These are phyloP conservation scores for Cettia cetti DNA, from an alignment of 2,113 vertebrate species.

Conservation along the genomic window DNA sequence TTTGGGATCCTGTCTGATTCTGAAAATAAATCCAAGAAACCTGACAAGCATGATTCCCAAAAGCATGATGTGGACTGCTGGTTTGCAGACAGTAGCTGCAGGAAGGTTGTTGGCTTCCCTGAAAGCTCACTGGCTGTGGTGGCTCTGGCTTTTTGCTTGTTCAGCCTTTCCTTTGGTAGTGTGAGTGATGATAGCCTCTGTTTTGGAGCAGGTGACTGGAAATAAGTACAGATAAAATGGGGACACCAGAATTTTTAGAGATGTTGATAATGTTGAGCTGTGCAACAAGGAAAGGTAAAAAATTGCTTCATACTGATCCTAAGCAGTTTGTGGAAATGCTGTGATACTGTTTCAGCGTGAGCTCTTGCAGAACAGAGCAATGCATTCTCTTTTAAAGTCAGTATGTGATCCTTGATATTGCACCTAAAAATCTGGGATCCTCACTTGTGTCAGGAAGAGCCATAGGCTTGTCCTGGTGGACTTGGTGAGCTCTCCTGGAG, in stretches of 20 bases:
- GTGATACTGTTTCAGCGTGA: fast-evolving
- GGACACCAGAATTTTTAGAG: background rate
- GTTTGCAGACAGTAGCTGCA: background rate
- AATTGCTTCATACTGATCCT: background rate
- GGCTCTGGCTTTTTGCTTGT: background rate
- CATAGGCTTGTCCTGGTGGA: background rate
- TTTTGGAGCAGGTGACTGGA: background rate
- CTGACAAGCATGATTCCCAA: background rate
- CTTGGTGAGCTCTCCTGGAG: background rate
- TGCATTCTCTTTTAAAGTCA: background rate
- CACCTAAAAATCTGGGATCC: background rate
- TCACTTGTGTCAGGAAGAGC: background rate
- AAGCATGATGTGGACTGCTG: background rate
- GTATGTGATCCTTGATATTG: fast-evolving
- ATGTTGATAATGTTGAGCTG: background rate
- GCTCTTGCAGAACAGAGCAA: background rate
- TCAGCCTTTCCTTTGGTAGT: background rate
- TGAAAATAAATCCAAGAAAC: background rate
- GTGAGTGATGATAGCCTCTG: background rate
- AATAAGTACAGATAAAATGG: background rate
- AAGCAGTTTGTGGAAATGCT: background rate
- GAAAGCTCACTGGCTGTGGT: background rate
- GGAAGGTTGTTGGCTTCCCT: background rate
- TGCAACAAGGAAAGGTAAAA: background rate
- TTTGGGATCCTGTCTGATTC: background rate